Percentiles rank a stretch among this genome's conserved stretches.
Conservation (phyloP, 2,797 vertebrate species). For the Oryzias sinensis region DNA sequence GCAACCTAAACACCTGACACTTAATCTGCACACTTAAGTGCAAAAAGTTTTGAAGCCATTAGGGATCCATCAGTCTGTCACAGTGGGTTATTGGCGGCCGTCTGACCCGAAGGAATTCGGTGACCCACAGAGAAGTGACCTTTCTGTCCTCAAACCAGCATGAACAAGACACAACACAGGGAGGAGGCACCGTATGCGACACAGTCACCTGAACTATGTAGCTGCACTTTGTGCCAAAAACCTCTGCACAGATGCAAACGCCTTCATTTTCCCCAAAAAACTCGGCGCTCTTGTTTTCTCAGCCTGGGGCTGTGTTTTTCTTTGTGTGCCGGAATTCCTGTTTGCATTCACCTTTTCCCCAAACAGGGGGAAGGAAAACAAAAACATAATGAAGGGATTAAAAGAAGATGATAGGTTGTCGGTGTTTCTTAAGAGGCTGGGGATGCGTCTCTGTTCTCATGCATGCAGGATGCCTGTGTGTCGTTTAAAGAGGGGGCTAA, state of each 20-base stretch:
- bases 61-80: conserved; percentile 8
- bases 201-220: conserved; percentile 41
- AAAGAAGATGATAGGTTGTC: conserved; percentile 67
- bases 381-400: conserved; percentile 77
- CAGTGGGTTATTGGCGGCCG: conserved; percentile 14
- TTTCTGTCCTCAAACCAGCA: conserved; percentile 14
- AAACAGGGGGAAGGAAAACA: conserved; percentile 70
- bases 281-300: conserved; percentile 66
- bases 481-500: conserved; percentile 26
- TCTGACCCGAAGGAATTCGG: conserved; percentile 32
- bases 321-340: conserved; percentile 77
- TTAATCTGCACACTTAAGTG: neutral
- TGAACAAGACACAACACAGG: conserved; percentile 13
- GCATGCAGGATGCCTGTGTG: conserved; percentile 6
- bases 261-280: conserved; percentile 45
- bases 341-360: conserved; percentile 75
- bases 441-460: conserved; percentile 8
- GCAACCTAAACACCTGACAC: too few species aligned
- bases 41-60: neutral
- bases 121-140: conserved; percentile 37
- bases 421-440: conserved; percentile 49
- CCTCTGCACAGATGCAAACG: conserved; percentile 39
- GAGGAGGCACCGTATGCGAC: conserved; percentile 11
- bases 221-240: conserved; percentile 47
- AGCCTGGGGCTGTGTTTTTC: conserved; percentile 73